Conservation (phyloP, 2,888 invertebrate species). For the Dicycla oo region DNA sequence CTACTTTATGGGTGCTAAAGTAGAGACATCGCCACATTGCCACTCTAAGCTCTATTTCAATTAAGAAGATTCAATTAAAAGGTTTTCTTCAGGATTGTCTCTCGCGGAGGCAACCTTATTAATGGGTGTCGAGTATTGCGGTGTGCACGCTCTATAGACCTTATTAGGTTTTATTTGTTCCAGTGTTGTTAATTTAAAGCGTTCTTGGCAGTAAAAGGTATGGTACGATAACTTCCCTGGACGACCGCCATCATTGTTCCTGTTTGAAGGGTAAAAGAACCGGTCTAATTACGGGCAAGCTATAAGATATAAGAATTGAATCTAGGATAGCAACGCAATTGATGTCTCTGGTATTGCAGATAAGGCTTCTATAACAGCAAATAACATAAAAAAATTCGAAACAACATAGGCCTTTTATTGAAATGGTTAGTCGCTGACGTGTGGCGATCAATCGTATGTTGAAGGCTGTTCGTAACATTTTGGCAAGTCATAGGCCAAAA, state of each 20-base stretch:
- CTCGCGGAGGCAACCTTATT: constrained; percentile 46
- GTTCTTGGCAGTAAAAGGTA: neutral
- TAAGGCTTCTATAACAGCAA: too few relatives aligned
- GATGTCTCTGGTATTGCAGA: too few relatives aligned
- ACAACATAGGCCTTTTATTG: neutral
- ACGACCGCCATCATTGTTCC: neutral
- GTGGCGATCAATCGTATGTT: constrained; percentile 11
- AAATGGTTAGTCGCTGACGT: neutral
- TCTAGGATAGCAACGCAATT: neutral
- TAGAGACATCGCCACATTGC: constrained; percentile 22
- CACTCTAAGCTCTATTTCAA: constrained; percentile 40
- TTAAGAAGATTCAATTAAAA: constrained; percentile 49
- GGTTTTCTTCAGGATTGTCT: constrained; percentile 45
- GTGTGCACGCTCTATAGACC: constrained; percentile 12
- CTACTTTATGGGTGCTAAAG: constrained; percentile 29
- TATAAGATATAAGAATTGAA: neutral
- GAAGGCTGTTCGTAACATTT: constrained; percentile 13
- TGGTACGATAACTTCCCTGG: neutral
- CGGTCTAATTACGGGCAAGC: too few relatives aligned
- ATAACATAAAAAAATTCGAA: too few relatives aligned
- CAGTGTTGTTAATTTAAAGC: constrained; percentile 29
- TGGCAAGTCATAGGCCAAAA: constrained; percentile 20
- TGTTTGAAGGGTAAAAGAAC: neutral
- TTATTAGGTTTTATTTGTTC: constrained; percentile 26
- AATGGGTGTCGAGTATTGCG: constrained; percentile 32